Base-by-base conservation (phyloP, 1,140 invertebrate species). In the Pseudomyrmex sp. region DNA sequence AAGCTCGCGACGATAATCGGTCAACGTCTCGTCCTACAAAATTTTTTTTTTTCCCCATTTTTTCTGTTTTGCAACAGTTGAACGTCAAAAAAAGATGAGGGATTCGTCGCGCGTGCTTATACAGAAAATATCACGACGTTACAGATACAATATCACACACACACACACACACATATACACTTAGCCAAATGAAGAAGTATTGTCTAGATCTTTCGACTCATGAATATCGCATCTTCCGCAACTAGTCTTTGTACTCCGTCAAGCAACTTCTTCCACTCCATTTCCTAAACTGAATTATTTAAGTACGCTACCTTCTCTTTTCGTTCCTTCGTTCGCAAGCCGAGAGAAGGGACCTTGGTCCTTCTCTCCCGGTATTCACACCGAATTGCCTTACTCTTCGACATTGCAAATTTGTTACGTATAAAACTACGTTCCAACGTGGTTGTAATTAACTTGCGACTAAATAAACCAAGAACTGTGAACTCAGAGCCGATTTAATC, bases 251-350 rank as follows among this genome's bases (percentile, higher is more conserved):
- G 85, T 86, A 44, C 85, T 82, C 76, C 66, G 35, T 72, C 83
- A 73, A 85, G 80, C 76, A 66, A 74, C 87, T 88, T 35, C 35
- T 35, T 88, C 83, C 85, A 80, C 69, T 84, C 82, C 87, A 87
- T 87, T 88, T 85, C 75, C 85, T 75, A 88, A 87, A 80, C 82
- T 88, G 87, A 87, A 88, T 88, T 88, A 88, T 88, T 87, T 87
- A 88, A 84, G 50, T 46, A 54, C 73, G 13, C 54, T 52, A 54
- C 44, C 46, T 50, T 66, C 48, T 7, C 13, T 26, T 61, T 63
- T 59, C 48, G 44, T 75, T 63, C 62, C 61, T 54, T 59, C 20
- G 44, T 52, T 62, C 23, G 52, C 77, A 35, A 10, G 7, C 10
- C 35, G 35, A 35, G 35, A 35, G 35, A 35, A 35, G 5, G 35